Evolutionary conservation across 2,888 invertebrate genomes (phyloP).

Genomic region (Stratiomys singularior): DNA sequence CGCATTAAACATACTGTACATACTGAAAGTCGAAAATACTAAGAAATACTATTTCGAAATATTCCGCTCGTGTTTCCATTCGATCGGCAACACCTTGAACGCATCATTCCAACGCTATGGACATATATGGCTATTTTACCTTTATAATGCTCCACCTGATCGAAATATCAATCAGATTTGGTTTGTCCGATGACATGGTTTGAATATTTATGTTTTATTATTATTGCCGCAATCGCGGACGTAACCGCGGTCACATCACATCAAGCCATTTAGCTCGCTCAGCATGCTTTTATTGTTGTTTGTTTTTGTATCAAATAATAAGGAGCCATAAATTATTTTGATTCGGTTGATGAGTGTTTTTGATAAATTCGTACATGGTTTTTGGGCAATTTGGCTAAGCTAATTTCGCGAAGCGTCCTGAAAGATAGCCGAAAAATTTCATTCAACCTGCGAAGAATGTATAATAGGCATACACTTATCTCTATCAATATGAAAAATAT

Average conservation of each 20-base stretch:
- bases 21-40: too few relatives aligned
- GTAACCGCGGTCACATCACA: not conserved
- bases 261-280: not conserved
- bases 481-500: not conserved
- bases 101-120: not conserved
- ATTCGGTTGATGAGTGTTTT: not conserved
- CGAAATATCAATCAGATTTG: constrained; percentile 28
- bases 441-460: too few relatives aligned
- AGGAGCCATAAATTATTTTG: constrained; percentile 7
- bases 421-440: not conserved
- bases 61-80: too few relatives aligned
- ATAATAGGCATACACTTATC: too few relatives aligned
- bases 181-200: constrained; percentile 17
- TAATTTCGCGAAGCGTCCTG: not conserved
- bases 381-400: constrained; percentile 18
- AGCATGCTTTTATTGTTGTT: not conserved
- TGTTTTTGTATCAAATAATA: not conserved
- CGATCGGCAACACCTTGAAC: not conserved
- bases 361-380: constrained; percentile 21
- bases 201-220: constrained; percentile 31
- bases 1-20: too few relatives aligned
- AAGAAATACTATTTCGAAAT: too few relatives aligned
- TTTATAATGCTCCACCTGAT: constrained; percentile 4
- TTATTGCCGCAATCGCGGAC: not conserved
- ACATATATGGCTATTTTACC: not conserved